A percentile compares a stretch with the other conserved stretches of the same genome.
Evolutionary conservation across 2,113 vertebrate genomes (phyloP).

Genomic region (Grallaria varia): DNA sequence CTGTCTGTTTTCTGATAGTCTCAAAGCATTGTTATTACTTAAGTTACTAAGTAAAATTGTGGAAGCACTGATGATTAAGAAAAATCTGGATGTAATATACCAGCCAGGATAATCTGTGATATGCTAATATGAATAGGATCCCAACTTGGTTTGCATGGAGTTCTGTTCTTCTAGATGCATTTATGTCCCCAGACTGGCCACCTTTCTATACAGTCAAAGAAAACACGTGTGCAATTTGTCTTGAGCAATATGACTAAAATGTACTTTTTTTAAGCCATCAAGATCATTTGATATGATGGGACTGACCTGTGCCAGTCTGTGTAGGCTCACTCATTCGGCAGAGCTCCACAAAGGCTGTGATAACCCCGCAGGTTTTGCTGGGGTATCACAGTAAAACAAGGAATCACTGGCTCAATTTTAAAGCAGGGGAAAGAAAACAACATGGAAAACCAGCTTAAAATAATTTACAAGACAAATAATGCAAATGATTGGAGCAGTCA

Average conservation of each 20-base stretch:
- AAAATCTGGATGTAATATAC: background rate
- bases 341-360: background rate
- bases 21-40: background rate
- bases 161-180: background rate
- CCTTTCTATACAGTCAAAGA: background rate
- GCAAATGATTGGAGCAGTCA: background rate
- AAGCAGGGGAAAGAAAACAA: background rate
- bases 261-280: background rate
- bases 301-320: background rate
- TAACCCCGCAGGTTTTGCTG: background rate
- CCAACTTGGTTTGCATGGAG: background rate
- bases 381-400: background rate
- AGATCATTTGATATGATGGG: background rate
- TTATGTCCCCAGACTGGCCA: background rate
- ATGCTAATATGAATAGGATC: background rate
- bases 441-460: background rate
- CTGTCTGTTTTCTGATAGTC: background rate
- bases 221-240: background rate
- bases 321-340: background rate
- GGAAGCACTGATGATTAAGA: background rate
- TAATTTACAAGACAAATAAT: background rate
- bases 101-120: background rate
- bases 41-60: background rate
- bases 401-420: background rate
- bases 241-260: background rate